Evolutionary conservation across 2,888 invertebrate species (phyloP), one percentile per base, ranked within the genome.

Genomic region (Shargacucullia verbasci): DNA sequence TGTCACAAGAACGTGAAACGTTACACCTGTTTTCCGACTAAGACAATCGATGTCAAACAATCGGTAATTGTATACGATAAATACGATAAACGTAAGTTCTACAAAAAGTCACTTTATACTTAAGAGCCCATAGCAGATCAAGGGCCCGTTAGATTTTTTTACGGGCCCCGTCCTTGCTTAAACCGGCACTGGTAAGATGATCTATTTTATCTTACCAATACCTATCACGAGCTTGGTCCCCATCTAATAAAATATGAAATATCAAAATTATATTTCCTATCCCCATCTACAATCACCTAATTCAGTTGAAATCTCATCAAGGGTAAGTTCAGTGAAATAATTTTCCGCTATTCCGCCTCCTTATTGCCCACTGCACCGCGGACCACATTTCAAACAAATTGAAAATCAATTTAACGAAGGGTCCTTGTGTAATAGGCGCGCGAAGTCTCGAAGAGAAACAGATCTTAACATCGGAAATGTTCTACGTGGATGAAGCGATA

Each of bases 321-420:
- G 83, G 81, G 81, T 80, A 80, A 80, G 80, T 83, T 86, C 84
- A 85, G 81, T 87, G 68, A 88, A 88, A 90, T 88, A 88, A 91
- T 92, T 92, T 92, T 91, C 89, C 90, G 87, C 85, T 85, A 84
- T 90, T 79, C 85, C 90, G 85, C 91, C 86, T 90, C 83, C 87
- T 85, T 85, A 90, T 89, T 89, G 89, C 82, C 82, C 83, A 83
- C 71, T 89, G 91, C 90, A 90, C 82, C 88, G 83, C 83, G 87
- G 88, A 89, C 89, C 87, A 90, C 90, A 91, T 93, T 89, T 91
- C 91, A 90, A 90, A 91, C 89, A 92, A 92, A 93, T 93, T 92
- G 92, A 92, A 93, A 92, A 93, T 92, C 91, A 92, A 92, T 92
- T 92, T 90, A 86, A 87, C 84, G 78, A 86, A 85, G 88, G 91